Conservation (phyloP, 2,113 vertebrate species). For the Melanerpes formicivorus region DNA sequence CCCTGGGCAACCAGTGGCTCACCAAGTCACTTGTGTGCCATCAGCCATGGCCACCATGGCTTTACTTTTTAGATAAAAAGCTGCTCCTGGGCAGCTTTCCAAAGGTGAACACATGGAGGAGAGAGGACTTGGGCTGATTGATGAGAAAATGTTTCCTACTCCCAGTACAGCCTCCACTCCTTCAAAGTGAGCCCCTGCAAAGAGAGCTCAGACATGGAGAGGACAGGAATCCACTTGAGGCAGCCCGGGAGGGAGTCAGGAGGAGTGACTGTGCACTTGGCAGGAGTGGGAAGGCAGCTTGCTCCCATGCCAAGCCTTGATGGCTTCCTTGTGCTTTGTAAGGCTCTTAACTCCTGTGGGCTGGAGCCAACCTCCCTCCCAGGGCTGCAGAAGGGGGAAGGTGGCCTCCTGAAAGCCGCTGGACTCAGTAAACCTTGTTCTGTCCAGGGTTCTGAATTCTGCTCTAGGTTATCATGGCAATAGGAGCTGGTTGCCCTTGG, state of each 20-base stretch:
- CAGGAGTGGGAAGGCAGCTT: not conserved
- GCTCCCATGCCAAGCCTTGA: slow-evolving; percentile 45
- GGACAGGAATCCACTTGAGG: not conserved
- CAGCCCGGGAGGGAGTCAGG: not conserved
- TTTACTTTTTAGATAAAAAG: not conserved
- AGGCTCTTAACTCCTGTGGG: not conserved
- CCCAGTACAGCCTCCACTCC: not conserved
- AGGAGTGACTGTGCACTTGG: slow-evolving; percentile 45
- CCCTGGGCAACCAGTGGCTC: too few species aligned
- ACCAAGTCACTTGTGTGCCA: not conserved
- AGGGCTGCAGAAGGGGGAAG: not conserved
- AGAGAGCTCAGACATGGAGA: accelerated
- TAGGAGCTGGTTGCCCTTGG: not conserved
- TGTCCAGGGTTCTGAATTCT: not conserved
- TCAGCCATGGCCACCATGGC: not conserved
- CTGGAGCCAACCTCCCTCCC: not conserved
- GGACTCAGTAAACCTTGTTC: not conserved
- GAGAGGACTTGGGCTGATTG: not conserved
- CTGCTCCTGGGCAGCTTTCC: not conserved
- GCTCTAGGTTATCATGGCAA: not conserved
- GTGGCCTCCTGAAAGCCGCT: not conserved
- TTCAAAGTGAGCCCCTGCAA: accelerated
- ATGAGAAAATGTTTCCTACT: not conserved
- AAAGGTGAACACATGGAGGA: accelerated
- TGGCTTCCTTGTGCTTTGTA: not conserved